Base-by-base conservation (phyloP, 1,140 invertebrate species). In the Maconellicoccus hirsutus region DNA sequence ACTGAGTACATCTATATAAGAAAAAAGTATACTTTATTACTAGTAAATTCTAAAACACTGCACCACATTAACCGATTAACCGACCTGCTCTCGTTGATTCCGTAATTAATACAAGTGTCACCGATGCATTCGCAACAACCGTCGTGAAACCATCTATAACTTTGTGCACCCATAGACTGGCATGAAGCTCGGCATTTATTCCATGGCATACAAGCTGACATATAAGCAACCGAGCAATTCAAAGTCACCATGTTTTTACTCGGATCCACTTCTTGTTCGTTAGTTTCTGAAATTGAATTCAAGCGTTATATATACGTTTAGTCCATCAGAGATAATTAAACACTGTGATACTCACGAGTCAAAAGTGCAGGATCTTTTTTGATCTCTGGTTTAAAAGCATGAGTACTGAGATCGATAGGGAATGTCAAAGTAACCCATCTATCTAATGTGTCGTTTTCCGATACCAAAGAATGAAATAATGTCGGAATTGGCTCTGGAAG, bases 61-160 rank as follows among this genome's bases (percentile, higher is more conserved):
- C 59, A 19, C 21, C n/a, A n/a, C n/a, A n/a, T n/a, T n/a, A n/a
- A n/a, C n/a, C n/a, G n/a, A n/a, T n/a, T 61, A 10, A 61, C 14
- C 21, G 14, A 89, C 81, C 85, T 83, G 76, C 86, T 93, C 76
- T 94, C 91, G 76, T 93, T 92, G 71, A 94, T 90, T 3, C 94
- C 94, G 81, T 95, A 96, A 78, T 94, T 93, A 42, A 94, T 85
- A 78, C 94, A 97, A 61, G 87, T 89, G 71, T 89, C 85, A 1
- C 94, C 93, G 71, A 97, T 85, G 79, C 94, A 97, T 79, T 97
- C 91, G 79, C 94, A 97, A 77, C 94, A 97, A 1, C 93, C 94
- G 78, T 96, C 91, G 79, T 96, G 93, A 80, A 97, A 97, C 92
- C 92, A 95, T 77, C 94, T 84, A 79, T 86, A 92, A 79, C 86